phyloP scores from a whole-genome alignment of 2,113 vertebrate genomes.

The Pterocles gutturalis region DNA sequence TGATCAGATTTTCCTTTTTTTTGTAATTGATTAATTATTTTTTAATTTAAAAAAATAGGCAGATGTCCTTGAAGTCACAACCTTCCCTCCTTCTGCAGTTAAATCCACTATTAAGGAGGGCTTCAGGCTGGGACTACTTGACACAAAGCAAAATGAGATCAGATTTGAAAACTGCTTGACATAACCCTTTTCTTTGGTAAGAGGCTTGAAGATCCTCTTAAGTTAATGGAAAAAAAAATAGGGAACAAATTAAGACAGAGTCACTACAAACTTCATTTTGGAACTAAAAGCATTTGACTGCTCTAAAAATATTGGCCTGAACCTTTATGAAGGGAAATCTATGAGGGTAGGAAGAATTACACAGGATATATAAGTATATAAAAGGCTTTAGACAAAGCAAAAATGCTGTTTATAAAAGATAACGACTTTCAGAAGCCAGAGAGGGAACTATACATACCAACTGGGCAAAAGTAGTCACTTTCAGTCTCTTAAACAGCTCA shows the following conservation, averaged over 20 bases:
- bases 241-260: neutral
- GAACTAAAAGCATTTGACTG: neutral
- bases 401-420: neutral
- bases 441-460: conserved; percentile 81
- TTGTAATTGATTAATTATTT: neutral
- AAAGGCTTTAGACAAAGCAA: neutral
- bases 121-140: neutral
- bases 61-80: neutral
- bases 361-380: fast-evolving
- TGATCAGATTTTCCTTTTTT: neutral
- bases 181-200: neutral
- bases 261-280: neutral
- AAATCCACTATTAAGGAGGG: fast-evolving
- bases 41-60: neutral
- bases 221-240: fast-evolving
- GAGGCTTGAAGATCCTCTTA: neutral
- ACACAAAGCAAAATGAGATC: neutral
- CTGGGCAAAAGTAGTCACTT: conserved; percentile 94
- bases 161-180: neutral
- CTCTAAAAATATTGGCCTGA: neutral
- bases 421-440: neutral
- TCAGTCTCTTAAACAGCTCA: conserved; percentile 95
- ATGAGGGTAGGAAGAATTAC: neutral
- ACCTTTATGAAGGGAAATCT: neutral
- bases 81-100: neutral